Evolutionary conservation across 2,113 vertebrate species (phyloP).

Genomic region (Herpetotheres cachinnans): DNA sequence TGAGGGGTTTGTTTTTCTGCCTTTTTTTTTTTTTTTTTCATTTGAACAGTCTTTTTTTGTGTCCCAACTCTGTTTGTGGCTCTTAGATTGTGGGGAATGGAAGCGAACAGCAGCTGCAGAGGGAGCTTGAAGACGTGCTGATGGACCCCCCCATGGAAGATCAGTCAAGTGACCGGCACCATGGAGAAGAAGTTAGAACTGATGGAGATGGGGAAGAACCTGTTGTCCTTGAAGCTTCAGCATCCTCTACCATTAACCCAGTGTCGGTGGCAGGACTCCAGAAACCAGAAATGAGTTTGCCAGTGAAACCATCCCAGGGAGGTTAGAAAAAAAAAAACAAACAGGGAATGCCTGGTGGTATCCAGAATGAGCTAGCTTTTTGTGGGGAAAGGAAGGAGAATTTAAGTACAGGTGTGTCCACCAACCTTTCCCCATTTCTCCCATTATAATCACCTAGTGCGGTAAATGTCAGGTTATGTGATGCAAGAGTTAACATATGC

Average conservation of each 20-base stretch:
- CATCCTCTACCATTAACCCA: slow-evolving; percentile 78
- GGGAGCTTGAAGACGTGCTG: slow-evolving; percentile 94
- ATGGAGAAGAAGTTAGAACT: slow-evolving; percentile 66
- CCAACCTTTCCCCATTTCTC: neutral
- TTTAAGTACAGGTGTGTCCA: neutral
- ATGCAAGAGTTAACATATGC: neutral
- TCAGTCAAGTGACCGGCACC: slow-evolving; percentile 67
- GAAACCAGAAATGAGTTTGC: slow-evolving; percentile 90
- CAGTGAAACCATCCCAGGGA: slow-evolving; percentile 88
- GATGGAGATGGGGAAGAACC: slow-evolving; percentile 77
- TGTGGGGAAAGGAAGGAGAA: neutral
- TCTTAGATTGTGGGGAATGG: slow-evolving; percentile 95
- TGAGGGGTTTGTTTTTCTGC: neutral
- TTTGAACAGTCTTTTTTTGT: neutral
- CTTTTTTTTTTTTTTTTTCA: neutral
- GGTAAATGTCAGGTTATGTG: neutral
- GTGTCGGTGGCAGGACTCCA: slow-evolving; percentile 78
- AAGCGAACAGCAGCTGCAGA: slow-evolving; percentile 95
- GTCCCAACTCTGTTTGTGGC: slow-evolving; percentile 57
- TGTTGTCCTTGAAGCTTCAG: slow-evolving; percentile 72
- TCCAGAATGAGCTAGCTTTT: neutral
- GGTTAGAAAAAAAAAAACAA: slow-evolving; percentile 76
- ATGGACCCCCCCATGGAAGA: slow-evolving; percentile 94
- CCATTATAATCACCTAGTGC: neutral
- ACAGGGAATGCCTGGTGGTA: neutral